Evolutionary conservation across 2,888 invertebrate genomes (phyloP).

Genomic region (Harpalus rufipes): DNA sequence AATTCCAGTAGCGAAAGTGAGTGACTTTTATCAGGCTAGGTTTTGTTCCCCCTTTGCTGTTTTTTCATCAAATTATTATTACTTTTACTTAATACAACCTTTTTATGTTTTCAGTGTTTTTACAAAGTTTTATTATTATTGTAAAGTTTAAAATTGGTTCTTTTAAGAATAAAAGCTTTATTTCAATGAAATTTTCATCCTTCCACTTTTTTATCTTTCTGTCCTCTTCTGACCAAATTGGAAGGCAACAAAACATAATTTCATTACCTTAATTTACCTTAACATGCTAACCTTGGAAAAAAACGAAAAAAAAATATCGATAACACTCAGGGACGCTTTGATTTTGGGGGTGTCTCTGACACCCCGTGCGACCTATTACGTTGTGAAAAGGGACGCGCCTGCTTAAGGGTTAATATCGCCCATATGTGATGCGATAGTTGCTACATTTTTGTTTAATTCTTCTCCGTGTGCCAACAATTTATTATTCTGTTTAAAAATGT

Average conservation of each 20-base stretch:
- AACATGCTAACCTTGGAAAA: not conserved
- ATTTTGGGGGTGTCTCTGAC: constrained; percentile 23
- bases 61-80: constrained; percentile 7
- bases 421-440: too few relatives aligned
- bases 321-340: not conserved
- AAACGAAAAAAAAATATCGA: not conserved
- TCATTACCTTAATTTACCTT: constrained; percentile 11
- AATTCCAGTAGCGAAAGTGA: too few relatives aligned
- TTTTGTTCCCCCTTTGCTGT: not conserved
- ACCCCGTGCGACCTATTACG: constrained; percentile 12
- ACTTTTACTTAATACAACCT: constrained; percentile 2
- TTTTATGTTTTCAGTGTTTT: constrained; percentile 6
- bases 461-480: too few relatives aligned
- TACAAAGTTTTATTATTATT: not conserved
- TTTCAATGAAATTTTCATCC: constrained; percentile 13
- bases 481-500: too few relatives aligned
- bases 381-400: constrained; percentile 13
- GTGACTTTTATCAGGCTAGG: constrained; percentile 3
- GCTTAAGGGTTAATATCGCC: not conserved
- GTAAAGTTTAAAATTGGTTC: not conserved
- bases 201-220: not conserved
- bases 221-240: constrained; percentile 6
- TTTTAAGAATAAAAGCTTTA: constrained; percentile 13
- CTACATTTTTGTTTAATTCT: too few relatives aligned
- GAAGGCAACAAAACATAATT: constrained; percentile 1